These are phyloP conservation scores for Lochmaea capreae DNA, from an alignment of 2,888 invertebrate genomes.

Conservation along the genomic window DNA sequence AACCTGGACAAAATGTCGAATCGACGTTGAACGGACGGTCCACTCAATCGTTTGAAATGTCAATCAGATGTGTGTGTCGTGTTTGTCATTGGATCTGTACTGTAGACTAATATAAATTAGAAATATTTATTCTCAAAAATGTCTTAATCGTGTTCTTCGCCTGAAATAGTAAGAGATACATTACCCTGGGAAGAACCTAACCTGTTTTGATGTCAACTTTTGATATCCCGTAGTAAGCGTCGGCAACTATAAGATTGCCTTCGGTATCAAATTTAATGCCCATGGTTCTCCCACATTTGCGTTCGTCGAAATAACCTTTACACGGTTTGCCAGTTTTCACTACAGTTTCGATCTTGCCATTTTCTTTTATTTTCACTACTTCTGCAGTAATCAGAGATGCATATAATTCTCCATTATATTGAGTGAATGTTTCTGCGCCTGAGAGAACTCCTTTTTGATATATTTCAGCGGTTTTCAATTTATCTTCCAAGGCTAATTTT, in stretches of 20 bases:
- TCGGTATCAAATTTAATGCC: conserved; percentile 85
- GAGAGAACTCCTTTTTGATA: conserved; percentile 76
- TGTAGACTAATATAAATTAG: no score
- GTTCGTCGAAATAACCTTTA: conserved; percentile 79
- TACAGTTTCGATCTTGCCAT: conserved; percentile 78
- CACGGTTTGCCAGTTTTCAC: conserved; percentile 83
- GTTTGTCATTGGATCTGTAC: no score
- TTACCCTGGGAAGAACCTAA: conserved; percentile 56
- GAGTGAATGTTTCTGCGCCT: conserved; percentile 86
- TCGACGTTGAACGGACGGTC: no score
- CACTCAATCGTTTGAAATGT: no score
- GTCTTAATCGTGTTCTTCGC: no score
- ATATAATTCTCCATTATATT: conserved; percentile 82
- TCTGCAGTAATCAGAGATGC: conserved; percentile 84
- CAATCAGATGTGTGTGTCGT: no score
- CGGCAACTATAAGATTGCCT: conserved; percentile 78
- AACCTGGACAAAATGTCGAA: no score
- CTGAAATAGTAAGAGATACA: no score
- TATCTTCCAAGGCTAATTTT: conserved; percentile 71
- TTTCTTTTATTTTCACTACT: conserved; percentile 78
- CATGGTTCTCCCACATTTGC: conserved; percentile 91
- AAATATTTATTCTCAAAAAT: no score
- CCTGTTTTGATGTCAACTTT: conserved; percentile 82
- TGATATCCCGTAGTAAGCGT: conserved; percentile 92
- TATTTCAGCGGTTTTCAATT: conserved; percentile 76